phyloP scores from a whole-genome alignment of 2,888 invertebrate species.

The Halictus ligatus region DNA sequence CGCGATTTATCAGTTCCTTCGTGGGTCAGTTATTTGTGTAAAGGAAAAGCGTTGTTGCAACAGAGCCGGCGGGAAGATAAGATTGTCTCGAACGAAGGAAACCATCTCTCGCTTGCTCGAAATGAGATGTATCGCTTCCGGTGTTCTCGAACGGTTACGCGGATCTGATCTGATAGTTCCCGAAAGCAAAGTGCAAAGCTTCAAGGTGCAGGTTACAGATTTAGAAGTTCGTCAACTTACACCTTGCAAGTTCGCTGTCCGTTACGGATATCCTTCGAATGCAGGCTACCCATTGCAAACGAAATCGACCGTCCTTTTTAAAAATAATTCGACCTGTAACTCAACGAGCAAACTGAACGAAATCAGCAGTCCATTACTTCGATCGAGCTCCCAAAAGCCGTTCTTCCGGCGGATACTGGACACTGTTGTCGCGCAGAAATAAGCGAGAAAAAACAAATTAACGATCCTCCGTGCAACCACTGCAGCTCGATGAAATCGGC shows the following conservation, averaged over 20 bases:
- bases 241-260: constrained; percentile 30
- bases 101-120: not conserved
- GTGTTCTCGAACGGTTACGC: not conserved
- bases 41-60: not conserved
- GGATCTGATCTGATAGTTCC: not conserved
- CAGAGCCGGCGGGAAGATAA: not conserved
- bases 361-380: constrained; percentile 13
- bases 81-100: not conserved
- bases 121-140: not conserved
- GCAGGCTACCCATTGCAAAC: constrained; percentile 57
- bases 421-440: not conserved
- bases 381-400: not conserved
- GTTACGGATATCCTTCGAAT: constrained; percentile 52
- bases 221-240: constrained; percentile 52
- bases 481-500: constrained; percentile 53
- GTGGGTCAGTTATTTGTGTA: not conserved
- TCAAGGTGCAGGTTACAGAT: not conserved
- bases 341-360: not conserved
- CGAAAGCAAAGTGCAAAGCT: not conserved
- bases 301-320: not conserved
- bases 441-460: not conserved
- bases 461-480: constrained; percentile 2
- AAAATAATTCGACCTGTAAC: not conserved
- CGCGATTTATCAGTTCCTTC: not conserved
- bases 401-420: not conserved